phyloP scores from a whole-genome alignment of 2,113 vertebrate genomes.

The Solea senegalensis region DNA sequence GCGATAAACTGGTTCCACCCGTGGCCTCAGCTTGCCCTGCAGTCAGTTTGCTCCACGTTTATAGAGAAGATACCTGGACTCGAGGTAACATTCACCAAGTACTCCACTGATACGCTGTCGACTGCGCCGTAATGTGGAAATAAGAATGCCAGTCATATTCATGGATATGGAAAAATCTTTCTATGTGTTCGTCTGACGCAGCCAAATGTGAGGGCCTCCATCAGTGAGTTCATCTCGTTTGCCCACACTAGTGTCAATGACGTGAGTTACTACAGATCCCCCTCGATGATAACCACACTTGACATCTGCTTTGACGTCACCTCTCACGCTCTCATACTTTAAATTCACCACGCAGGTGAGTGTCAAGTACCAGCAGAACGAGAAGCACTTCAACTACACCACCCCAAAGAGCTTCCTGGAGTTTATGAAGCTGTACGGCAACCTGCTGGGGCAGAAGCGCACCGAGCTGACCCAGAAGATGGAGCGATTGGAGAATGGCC shows the following conservation, averaged over 20 bases:
- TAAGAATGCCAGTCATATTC: neutral
- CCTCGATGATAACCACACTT: neutral
- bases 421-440: constrained; percentile 80
- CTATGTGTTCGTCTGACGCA: constrained; percentile 42
- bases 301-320: neutral
- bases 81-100: constrained; percentile 55
- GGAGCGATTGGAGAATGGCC: constrained; percentile 79
- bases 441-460: constrained; percentile 78
- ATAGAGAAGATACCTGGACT: constrained; percentile 79
- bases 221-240: constrained; percentile 80
- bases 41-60: constrained; percentile 79
- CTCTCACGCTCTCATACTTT: neutral
- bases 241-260: constrained; percentile 80
- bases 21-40: constrained; percentile 73
- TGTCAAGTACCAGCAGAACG: constrained; percentile 81
- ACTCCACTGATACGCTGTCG: neutral
- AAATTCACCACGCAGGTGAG: constrained; percentile 61
- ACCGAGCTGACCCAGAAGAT: constrained; percentile 79
- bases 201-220: constrained; percentile 74
- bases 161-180: constrained; percentile 4
- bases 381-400: constrained; percentile 84
- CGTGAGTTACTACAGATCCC: constrained; percentile 45
- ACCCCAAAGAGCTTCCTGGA: constrained; percentile 87
- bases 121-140: neutral
- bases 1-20: constrained; percentile 76